Percentiles rank a stretch among this genome's conserved stretches.
phyloP scores from a whole-genome alignment of 2,113 vertebrate species.

The Probosciger aterrimus region DNA sequence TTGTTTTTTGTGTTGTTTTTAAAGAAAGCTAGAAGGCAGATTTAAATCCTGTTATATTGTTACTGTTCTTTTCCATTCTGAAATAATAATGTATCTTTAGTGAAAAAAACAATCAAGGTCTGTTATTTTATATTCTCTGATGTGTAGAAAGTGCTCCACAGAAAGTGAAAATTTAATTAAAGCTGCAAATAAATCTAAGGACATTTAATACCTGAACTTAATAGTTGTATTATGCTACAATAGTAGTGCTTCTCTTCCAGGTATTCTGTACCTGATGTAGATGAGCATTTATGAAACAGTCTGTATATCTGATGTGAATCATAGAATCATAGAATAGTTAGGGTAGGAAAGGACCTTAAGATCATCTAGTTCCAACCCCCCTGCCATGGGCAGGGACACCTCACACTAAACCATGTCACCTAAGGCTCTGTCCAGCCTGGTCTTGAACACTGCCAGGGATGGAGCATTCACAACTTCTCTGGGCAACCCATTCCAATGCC shows the following conservation, averaged over 20 bases:
- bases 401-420: no score
- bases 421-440: no score
- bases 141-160: background rate
- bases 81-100: background rate
- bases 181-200: background rate
- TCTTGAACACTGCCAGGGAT: no score
- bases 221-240: background rate
- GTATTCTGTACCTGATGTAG: background rate
- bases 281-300: background rate
- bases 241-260: background rate
- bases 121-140: background rate
- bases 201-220: background rate
- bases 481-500: no score
- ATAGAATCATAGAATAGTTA: no score
- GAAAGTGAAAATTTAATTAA: conserved; percentile 30
- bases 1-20: background rate
- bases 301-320: background rate
- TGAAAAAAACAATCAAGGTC: background rate
- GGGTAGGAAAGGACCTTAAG: no score
- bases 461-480: no score
- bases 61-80: background rate
- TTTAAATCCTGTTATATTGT: background rate
- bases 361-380: no score
- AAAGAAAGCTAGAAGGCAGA: background rate
- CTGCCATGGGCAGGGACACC: no score